Base-by-base conservation (phyloP, 1,140 invertebrate species). In the Drosophila carrolli region DNA sequence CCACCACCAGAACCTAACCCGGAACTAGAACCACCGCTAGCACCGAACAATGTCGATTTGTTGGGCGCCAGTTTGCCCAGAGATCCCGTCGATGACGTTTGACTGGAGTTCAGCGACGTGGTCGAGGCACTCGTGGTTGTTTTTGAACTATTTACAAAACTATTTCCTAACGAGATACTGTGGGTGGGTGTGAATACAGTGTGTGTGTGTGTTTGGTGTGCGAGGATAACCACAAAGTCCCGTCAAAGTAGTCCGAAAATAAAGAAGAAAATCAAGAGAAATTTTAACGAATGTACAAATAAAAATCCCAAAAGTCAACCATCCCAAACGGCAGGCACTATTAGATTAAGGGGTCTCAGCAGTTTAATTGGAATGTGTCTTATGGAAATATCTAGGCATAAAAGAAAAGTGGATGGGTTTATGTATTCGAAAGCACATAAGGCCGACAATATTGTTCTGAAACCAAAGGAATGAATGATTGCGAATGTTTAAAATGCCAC, bases 141-240 rank as follows among this genome's bases (percentile, higher is more conserved):
- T 72, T 77, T 85, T 57, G 81, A 88, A 91, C 80, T 92, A 92
- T 92, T 85, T 92, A 92, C 91, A 92, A 91, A 91, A 84, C 78
- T 92, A 86, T 84, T 89, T 67, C 91, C 91, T 92, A 92, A 90
- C 61, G 86, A 83, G 75, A 86, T 90, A 81, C 91, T 92, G 85
- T 90, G 76, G 48, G 58, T 62, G 46, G 65, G 43, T 53, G 41
- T 41, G 55, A n/a, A 27, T 47, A 38, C 23, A 37, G 41, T 63
- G 35, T 58, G 56, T 54, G 56, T 48, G 41, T 44, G 60, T 67
- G 47, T 48, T 43, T 70, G 41, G 46, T 59, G 63, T 50, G 54
- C 53, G 59, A 54, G 56, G 58, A 74, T 73, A 77, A 75, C 66
- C 68, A 85, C 50, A 60, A 72, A 70, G 70, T 60, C 67, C 81